Percentiles rank a stretch among this genome's conserved stretches.
phyloP scores from a whole-genome alignment of 2,113 vertebrate species.

The Anolis sagrei region DNA sequence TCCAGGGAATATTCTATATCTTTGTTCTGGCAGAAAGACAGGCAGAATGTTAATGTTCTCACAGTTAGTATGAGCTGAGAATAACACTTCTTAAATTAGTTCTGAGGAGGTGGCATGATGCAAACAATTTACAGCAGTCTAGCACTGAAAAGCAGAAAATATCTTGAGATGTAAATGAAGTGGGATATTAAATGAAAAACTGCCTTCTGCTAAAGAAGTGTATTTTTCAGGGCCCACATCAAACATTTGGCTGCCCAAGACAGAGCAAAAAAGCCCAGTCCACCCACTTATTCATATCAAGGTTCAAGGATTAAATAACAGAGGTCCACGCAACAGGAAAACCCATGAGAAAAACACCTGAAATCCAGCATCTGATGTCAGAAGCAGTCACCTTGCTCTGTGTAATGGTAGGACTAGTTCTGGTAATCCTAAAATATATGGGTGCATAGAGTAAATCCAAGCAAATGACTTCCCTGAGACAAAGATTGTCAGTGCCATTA shows the following conservation, averaged over 20 bases:
- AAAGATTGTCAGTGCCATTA: neutral
- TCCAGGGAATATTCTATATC: constrained; percentile 36
- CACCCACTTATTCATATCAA: no score
- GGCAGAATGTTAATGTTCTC: constrained; percentile 67
- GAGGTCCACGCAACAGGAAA: no score
- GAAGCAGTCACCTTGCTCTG: neutral
- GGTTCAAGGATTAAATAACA: no score
- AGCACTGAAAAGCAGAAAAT: constrained; percentile 48
- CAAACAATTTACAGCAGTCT: constrained; percentile 44
- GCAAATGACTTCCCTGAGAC: neutral
- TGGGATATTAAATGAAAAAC: neutral
- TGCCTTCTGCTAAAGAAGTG: neutral
- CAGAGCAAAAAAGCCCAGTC: neutral
- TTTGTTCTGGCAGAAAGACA: constrained; percentile 57
- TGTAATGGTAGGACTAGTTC: neutral
- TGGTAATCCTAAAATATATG: neutral
- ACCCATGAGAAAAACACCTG: no score
- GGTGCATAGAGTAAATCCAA: neutral
- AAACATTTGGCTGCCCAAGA: neutral
- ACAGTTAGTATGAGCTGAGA: constrained; percentile 61
- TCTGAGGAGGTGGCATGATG: constrained; percentile 65
- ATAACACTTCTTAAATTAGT: constrained; percentile 66
- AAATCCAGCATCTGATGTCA: no score
- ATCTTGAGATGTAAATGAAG: constrained; percentile 40
- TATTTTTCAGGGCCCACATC: neutral